Percentiles rank a stretch among this genome's conserved stretches.
These are phyloP conservation scores for Clistopyga incitator DNA, from an alignment of 2,888 invertebrate species.

Conservation along the genomic window DNA sequence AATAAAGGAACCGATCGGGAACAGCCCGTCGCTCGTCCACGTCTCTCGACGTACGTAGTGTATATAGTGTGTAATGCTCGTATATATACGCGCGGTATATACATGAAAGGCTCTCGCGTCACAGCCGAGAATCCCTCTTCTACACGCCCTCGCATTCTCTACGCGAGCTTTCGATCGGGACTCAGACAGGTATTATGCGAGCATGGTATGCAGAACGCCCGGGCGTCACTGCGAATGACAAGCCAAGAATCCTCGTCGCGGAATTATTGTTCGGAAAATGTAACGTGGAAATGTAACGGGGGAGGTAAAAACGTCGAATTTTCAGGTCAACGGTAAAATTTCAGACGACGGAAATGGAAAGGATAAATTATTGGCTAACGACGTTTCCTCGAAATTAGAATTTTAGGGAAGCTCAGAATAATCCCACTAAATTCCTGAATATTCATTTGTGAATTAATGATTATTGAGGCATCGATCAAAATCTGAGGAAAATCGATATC, in stretches of 20 bases:
- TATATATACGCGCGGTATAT: slow-evolving; percentile 5
- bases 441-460: too few species aligned
- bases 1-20: slow-evolving; percentile 58
- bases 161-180: slow-evolving; percentile 34
- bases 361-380: neutral
- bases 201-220: neutral
- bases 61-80: neutral
- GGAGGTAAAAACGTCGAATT: neutral
- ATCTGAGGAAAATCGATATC: too few species aligned
- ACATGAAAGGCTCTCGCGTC: slow-evolving; percentile 38
- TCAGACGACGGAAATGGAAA: neutral
- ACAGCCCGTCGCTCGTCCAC: slow-evolving; percentile 37
- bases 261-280: neutral
- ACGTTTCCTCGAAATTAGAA: too few species aligned
- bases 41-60: slow-evolving; percentile 11
- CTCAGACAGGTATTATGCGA: slow-evolving; percentile 35
- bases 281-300: neutral
- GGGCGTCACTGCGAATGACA: neutral
- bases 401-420: too few species aligned
- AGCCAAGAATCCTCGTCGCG: neutral
- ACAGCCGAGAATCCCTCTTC: slow-evolving; percentile 42
- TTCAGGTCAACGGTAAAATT: neutral
- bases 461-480: too few species aligned
- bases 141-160: slow-evolving; percentile 32
- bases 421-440: too few species aligned